phyloP scores from a whole-genome alignment of 2,797 vertebrate genomes.

The Hydrocynus forskahlii region DNA sequence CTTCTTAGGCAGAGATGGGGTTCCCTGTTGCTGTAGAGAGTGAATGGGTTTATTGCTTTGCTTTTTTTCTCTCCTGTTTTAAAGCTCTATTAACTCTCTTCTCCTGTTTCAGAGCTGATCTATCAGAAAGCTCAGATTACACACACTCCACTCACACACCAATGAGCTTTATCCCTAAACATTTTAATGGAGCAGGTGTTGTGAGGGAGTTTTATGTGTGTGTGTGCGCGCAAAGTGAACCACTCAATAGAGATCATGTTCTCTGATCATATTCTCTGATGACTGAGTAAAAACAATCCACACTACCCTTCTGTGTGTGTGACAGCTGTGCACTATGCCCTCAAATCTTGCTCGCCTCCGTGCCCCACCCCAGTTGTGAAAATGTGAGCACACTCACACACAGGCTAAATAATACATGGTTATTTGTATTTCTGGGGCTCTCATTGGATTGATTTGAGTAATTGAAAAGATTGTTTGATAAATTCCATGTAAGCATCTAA shows the following conservation, averaged over 20 bases:
- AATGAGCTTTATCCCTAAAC: slow-evolving; percentile 71
- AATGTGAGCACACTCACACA: neutral
- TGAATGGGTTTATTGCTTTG: slow-evolving; percentile 9
- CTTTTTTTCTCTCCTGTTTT: slow-evolving; percentile 60
- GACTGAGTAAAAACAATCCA: slow-evolving; percentile 46
- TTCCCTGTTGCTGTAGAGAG: neutral
- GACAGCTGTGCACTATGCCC: slow-evolving; percentile 24
- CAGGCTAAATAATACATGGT: neutral
- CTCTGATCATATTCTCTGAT: slow-evolving; percentile 55
- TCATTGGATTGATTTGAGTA: neutral
- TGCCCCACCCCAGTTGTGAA: too few species aligned
- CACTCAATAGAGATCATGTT: slow-evolving; percentile 62
- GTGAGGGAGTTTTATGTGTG: slow-evolving; percentile 42
- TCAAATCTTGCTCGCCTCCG: neutral
- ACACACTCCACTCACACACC: slow-evolving; percentile 62
- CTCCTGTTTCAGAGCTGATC: slow-evolving; percentile 75
- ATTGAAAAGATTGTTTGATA: too few species aligned
- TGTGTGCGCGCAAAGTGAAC: neutral
- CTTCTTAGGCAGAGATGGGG: neutral
- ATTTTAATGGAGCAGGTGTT: slow-evolving; percentile 67
- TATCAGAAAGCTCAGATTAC: slow-evolving; percentile 77
- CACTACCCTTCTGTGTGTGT: slow-evolving; percentile 3
- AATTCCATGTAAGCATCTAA: too few species aligned
- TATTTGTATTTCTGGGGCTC: neutral
- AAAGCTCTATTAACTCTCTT: slow-evolving; percentile 65